phyloP scores from a whole-genome alignment of 2,113 vertebrate species.

The Camelus bactrianus region DNA sequence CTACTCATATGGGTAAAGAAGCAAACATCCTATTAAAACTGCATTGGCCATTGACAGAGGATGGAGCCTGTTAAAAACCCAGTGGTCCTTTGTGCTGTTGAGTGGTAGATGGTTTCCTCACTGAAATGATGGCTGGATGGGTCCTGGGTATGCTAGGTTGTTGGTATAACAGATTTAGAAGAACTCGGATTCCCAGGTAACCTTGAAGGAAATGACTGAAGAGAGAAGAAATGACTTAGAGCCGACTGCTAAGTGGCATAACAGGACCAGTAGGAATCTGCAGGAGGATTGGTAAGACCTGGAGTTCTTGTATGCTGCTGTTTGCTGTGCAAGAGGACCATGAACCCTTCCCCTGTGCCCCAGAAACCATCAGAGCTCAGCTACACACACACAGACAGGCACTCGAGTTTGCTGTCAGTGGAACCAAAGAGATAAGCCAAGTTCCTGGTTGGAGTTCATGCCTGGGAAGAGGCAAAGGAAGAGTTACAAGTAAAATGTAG shows the following conservation, averaged over 20 bases:
- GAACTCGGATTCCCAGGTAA: conserved; percentile 1
- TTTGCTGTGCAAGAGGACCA: neutral
- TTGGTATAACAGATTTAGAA: neutral
- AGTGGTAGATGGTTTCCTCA: neutral
- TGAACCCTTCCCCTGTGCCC: neutral
- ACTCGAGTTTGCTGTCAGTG: neutral
- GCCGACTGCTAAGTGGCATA: neutral
- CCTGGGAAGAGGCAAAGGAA: conserved; percentile 27
- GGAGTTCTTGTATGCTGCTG: neutral
- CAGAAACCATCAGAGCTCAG: neutral
- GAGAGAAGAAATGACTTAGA: neutral
- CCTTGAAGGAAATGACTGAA: neutral
- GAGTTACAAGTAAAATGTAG: neutral
- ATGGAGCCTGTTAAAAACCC: neutral
- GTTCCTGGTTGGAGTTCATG: neutral
- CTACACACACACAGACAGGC: neutral
- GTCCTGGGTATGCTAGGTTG: neutral
- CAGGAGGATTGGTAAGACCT: neutral
- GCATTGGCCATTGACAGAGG: neutral
- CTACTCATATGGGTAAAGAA: neutral
- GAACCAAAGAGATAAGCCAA: neutral
- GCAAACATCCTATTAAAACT: neutral
- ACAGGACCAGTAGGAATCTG: neutral
- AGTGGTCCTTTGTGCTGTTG: neutral
- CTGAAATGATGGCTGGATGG: neutral